Percentiles rank a stretch among this genome's conserved stretches.
These are phyloP conservation scores for Asbolus verrucosus DNA, from an alignment of 1,140 invertebrate species.

Conservation along the genomic window DNA sequence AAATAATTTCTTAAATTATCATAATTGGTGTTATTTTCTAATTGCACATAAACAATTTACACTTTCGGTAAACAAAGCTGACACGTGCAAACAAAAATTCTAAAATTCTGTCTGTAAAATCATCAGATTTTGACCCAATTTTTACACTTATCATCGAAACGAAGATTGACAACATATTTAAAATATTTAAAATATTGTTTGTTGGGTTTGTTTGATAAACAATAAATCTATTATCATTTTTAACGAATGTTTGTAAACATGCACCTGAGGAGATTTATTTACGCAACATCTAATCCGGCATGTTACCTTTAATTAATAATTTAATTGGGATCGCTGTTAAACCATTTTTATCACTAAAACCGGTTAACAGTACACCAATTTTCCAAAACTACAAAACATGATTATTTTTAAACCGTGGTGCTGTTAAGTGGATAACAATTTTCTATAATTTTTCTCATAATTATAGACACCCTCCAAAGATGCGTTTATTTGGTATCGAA, in stretches of 20 bases:
- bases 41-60: constrained; percentile 11
- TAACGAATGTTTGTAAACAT: no score
- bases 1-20: constrained; percentile 28
- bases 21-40: constrained; percentile 32
- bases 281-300: neutral
- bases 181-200: neutral
- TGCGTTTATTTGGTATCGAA: neutral
- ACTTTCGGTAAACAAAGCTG: constrained; percentile 24
- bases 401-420: no score
- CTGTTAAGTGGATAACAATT: no score
- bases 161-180: no score
- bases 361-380: no score
- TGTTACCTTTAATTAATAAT: neutral
- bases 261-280: neutral
- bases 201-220: neutral
- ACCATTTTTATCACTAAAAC: neutral
- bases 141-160: neutral
- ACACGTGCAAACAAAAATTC: constrained; percentile 15
- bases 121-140: constrained; percentile 1
- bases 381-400: neutral
- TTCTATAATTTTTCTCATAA: no score
- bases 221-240: neutral
- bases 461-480: no score
- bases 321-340: neutral
- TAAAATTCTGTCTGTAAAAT: no score